Evolutionary conservation across 2,113 vertebrate genomes (phyloP), one percentile per base, ranked within the genome.

Genomic region (Pseudorectes ferrugineus): DNA sequence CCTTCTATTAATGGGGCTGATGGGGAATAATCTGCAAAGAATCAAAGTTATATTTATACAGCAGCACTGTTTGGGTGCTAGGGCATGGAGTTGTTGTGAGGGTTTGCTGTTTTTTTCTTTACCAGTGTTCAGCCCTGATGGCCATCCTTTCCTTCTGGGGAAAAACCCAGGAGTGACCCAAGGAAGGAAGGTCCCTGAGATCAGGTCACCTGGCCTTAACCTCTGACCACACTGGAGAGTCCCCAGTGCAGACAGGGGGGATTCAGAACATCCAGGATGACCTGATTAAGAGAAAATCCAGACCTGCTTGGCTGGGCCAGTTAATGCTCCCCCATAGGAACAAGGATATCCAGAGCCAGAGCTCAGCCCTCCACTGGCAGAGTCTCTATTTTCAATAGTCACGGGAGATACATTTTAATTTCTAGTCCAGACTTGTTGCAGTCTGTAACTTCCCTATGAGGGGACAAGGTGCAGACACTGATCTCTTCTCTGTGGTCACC

Each of bases 341-440:
- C 16, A 49, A 28, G 29, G 45, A 40, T 19, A 63, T 40, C 36
- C 5, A 4, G 36, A 22, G 36, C 10, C 33, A 17, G 58, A 70
- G 45, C 66, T 77, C 74, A 23, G 28, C 29, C 22, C 18, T 55
- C 14, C 29, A 6, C 51, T 36, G 28, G 23, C 13, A 22, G 15
- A 26, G 45, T 20, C 51, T 73, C 28, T 7, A 1, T 16, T 57
- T 29, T 42, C 71, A 38, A 11, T 1, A 58, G 52, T 36, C 58
- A 67, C 1, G 1, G 17, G 42, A 86, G 9, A 24, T 4, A 14
- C 22, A 9, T 38, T 83, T 83, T 15, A 45, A 31, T 55, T 54
- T 63, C 42, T 28, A 48, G 36, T 14, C n/a, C 28, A 28, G 40
- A 22, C 29, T 65, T 0, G 3, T 5, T 0, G 0, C 45, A 33